A percentile compares a stretch with the other conserved stretches of the same genome.
Evolutionary conservation across 2,888 invertebrate genomes (phyloP).

Genomic region (Cheilosia vernalis): DNA sequence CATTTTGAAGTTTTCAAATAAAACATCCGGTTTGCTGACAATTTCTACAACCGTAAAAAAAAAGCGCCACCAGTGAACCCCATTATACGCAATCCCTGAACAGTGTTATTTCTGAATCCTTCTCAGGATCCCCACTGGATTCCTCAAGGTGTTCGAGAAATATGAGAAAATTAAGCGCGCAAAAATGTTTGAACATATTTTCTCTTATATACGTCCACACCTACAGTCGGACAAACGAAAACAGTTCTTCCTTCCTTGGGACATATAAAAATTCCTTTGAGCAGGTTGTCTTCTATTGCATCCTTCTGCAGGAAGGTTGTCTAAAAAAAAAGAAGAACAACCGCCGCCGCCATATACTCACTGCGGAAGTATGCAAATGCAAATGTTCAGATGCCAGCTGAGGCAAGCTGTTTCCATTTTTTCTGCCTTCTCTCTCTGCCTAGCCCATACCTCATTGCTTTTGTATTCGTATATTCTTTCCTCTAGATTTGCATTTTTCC

Average conservation of each 20-base stretch:
- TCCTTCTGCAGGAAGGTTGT: constrained; percentile 56
- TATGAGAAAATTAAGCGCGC: constrained; percentile 71
- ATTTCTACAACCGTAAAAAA: constrained; percentile 25
- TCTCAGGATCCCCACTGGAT: constrained; percentile 56
- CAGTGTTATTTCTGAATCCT: constrained; percentile 55
- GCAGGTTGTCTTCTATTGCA: constrained; percentile 59
- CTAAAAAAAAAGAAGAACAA: constrained; percentile 10
- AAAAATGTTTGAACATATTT: constrained; percentile 72
- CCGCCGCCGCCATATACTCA: constrained; percentile 43
- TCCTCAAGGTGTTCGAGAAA: constrained; percentile 67
- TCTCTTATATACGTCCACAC: constrained; percentile 39
- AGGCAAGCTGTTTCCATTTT: constrained; percentile 72
- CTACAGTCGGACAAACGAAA: constrained; percentile 37
- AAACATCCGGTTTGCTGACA: constrained; percentile 50
- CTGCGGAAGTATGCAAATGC: constrained; percentile 75
- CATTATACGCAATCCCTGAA: constrained; percentile 45
- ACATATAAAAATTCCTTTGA: constrained; percentile 60
- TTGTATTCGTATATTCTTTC: constrained; percentile 69
- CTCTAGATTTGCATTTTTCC: constrained; percentile 72
- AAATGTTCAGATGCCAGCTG: constrained; percentile 72
- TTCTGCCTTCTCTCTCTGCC: constrained; percentile 13
- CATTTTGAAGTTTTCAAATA: constrained; percentile 58
- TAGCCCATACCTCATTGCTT: constrained; percentile 25
- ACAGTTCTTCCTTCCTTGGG: constrained; percentile 5
- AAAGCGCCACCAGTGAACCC: constrained; percentile 17